Percentiles rank a stretch among this genome's conserved stretches.
Evolutionary conservation across 2,113 vertebrate species (phyloP).

Genomic region (Lampris incognitus): DNA sequence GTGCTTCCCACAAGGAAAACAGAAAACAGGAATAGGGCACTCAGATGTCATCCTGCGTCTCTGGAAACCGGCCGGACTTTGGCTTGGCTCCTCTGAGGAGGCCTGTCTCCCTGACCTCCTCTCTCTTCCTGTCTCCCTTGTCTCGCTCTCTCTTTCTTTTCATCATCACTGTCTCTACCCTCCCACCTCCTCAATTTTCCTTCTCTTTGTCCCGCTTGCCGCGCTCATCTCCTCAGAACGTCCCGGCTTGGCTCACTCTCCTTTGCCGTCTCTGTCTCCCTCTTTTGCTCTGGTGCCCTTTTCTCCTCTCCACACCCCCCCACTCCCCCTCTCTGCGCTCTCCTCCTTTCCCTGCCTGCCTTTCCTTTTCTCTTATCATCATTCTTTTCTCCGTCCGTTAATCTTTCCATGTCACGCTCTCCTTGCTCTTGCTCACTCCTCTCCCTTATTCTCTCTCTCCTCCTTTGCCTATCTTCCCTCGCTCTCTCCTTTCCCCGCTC

Average conservation of each 20-base stretch:
- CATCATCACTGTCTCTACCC: neutral
- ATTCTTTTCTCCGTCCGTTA: constrained; percentile 1
- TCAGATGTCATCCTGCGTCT: constrained; percentile 25
- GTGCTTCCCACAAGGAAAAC: constrained; percentile 50
- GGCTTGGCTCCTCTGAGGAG: constrained; percentile 1
- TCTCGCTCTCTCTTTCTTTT: neutral
- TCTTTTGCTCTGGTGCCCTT: neutral
- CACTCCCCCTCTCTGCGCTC: neutral
- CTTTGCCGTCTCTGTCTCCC: neutral
- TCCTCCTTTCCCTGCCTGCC: neutral
- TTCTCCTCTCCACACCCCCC: neutral
- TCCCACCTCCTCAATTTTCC: neutral
- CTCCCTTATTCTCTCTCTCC: constrained; percentile 11
- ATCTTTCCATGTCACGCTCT: constrained; percentile 6
- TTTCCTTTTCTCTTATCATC: neutral
- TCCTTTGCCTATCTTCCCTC: constrained; percentile 16
- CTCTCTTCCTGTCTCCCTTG: neutral
- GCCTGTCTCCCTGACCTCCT: constrained; percentile 21
- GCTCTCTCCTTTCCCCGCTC: neutral
- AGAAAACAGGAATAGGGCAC: constrained; percentile 48
- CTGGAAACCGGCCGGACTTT: constrained; percentile 18
- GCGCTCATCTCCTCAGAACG: too few species aligned
- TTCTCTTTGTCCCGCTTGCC: neutral
- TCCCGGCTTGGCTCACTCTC: neutral
- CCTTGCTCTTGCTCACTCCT: neutral